Conservation (phyloP, 1,140 invertebrate species). For the Cyphomyrmex costatus region DNA sequence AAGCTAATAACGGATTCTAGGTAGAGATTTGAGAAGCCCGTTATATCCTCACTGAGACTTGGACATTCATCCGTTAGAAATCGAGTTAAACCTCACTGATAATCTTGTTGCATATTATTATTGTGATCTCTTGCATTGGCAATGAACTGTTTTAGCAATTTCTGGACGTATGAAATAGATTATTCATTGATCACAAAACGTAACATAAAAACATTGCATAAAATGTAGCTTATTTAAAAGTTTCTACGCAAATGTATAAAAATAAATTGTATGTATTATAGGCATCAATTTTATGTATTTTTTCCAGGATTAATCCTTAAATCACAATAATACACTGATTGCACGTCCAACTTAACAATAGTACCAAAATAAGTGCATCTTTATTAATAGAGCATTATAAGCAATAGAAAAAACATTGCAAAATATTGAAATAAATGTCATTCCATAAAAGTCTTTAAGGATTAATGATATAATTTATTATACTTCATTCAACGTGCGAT, state of each 20-base stretch:
- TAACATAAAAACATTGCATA: not conserved
- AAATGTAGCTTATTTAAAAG: not conserved
- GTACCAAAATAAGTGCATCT: no score
- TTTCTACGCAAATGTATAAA: not conserved
- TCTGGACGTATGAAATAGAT: not conserved
- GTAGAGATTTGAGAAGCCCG: conserved; percentile 81
- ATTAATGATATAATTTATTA: not conserved
- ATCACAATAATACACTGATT: no score
- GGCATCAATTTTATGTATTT: not conserved
- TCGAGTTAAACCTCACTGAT: conserved; percentile 69
- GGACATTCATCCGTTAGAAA: conserved; percentile 79
- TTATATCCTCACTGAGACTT: conserved; percentile 77
- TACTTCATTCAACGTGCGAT: not conserved
- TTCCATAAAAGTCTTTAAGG: no score
- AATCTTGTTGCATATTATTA: conserved; percentile 41
- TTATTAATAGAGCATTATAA: no score
- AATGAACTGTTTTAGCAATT: conserved; percentile 4
- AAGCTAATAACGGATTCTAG: conserved; percentile 81
- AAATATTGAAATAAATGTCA: no score
- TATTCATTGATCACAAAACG: not conserved
- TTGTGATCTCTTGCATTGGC: conserved; percentile 20
- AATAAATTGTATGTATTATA: not conserved
- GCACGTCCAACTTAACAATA: no score
- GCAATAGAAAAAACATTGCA: no score
- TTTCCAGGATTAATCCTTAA: no score